These are phyloP conservation scores for Anthoscopus minutus DNA, from an alignment of 2,113 vertebrate species.

Conservation along the genomic window DNA sequence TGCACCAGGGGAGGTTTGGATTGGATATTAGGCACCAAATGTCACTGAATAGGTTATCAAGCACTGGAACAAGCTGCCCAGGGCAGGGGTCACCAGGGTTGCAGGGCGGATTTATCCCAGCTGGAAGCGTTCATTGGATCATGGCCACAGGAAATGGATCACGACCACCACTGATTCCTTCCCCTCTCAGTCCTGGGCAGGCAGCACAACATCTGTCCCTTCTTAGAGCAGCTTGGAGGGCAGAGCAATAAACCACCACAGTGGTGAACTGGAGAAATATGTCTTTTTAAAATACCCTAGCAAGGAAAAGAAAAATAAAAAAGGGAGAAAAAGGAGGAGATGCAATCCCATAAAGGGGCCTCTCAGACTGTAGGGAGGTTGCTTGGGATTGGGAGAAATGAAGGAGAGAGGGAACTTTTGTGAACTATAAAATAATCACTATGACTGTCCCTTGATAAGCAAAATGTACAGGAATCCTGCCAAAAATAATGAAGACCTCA, in stretches of 20 bases:
- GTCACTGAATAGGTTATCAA: not conserved
- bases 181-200: not conserved
- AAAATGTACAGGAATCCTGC: not conserved
- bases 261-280: not conserved
- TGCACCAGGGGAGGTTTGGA: not conserved
- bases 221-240: not conserved
- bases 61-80: not conserved
- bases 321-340: accelerated
- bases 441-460: not conserved
- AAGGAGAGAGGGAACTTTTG: not conserved
- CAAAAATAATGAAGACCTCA: not conserved
- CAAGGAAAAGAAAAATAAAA: not conserved
- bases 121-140: accelerated
- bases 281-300: not conserved
- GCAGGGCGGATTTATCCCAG: not conserved
- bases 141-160: accelerated
- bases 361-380: not conserved
- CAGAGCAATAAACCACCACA: not conserved
- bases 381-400: accelerated
- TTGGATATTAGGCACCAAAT: not conserved
- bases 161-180: not conserved
- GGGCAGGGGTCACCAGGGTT: not conserved
- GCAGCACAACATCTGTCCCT: not conserved
- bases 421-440: not conserved
- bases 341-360: not conserved